Evolutionary conservation across 2,113 vertebrate genomes (phyloP).

Genomic region (Ahaetulla prasina): DNA sequence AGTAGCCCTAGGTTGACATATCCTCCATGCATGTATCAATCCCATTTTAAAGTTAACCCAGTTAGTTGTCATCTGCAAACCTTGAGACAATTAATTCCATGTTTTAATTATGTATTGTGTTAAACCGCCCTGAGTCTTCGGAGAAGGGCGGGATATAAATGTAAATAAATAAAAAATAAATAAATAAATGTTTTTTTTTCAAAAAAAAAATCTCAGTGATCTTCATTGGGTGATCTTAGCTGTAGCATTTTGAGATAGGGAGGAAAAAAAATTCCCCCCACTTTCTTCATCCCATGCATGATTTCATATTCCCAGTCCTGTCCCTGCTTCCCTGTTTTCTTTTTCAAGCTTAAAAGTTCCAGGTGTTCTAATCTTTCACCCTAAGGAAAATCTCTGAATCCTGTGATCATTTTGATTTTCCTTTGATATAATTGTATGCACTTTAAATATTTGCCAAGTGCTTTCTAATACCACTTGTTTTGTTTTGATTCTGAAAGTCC

Average conservation of each 20-base stretch:
- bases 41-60: neutral
- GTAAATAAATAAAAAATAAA: no score
- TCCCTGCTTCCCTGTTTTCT: neutral
- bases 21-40: neutral
- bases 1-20: neutral
- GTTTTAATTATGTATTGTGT: neutral
- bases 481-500: neutral
- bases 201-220: neutral
- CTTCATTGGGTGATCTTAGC: neutral
- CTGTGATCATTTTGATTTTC: neutral
- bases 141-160: no score
- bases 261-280: neutral
- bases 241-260: neutral
- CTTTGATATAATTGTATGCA: neutral
- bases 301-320: neutral
- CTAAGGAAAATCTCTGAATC: neutral
- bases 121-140: no score
- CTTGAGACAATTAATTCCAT: neutral
- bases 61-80: neutral
- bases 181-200: no score
- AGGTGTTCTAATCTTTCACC: neutral
- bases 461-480: neutral
- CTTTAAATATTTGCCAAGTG: neutral
- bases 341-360: neutral
- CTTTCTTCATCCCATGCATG: neutral